Evolutionary conservation across 2,797 vertebrate species (phyloP).

Genomic region (Chelmon rostratus): DNA sequence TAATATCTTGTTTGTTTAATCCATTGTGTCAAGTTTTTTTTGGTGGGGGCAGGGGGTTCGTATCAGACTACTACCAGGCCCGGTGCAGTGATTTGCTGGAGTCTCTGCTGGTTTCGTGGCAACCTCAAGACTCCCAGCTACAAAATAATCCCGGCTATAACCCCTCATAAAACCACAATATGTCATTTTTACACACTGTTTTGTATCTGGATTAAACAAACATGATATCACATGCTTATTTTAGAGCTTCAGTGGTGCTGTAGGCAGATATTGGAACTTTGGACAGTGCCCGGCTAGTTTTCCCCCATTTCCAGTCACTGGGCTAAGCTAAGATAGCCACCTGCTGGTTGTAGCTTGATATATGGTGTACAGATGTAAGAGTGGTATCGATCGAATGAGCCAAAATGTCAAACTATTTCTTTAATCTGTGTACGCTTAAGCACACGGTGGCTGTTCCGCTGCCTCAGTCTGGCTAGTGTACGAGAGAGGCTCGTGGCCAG

Average conservation of each 20-base stretch:
- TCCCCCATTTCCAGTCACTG: background rate
- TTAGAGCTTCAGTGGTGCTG: background rate
- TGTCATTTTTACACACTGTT: background rate
- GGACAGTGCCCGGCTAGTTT: background rate
- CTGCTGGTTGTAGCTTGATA: background rate
- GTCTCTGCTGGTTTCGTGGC: background rate
- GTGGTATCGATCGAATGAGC: background rate
- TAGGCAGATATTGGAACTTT: background rate
- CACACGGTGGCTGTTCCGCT: conserved; percentile 17
- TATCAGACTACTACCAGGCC: background rate
- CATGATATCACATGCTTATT: conserved; percentile 10
- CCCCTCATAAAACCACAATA: background rate
- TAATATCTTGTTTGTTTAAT: background rate
- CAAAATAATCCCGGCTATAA: background rate
- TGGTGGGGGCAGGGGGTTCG: no score
- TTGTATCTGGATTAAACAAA: conserved; percentile 7
- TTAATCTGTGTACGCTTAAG: conserved; percentile 20
- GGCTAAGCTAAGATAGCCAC: conserved; percentile 19
- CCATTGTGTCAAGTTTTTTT: background rate
- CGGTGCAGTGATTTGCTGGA: background rate
- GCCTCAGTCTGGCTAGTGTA: conserved; percentile 52
- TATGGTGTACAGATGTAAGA: background rate
- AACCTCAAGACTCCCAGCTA: background rate
- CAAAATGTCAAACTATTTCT: conserved; percentile 25
- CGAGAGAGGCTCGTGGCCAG: conserved; percentile 49